phyloP scores from a whole-genome alignment of 1,140 invertebrate genomes.

The Brachionus rubens region DNA sequence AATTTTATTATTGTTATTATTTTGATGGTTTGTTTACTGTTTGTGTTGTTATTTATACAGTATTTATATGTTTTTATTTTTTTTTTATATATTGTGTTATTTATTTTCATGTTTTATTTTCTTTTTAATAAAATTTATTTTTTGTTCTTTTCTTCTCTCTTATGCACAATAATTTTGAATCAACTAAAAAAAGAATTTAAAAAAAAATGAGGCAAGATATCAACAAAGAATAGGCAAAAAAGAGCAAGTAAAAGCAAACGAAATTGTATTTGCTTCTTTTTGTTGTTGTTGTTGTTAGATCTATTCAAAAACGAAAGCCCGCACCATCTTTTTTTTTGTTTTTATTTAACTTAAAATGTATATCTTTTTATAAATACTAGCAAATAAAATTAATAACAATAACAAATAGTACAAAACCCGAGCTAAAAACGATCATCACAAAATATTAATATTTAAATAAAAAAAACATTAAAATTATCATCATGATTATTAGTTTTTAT shows the following conservation, averaged over 20 bases:
- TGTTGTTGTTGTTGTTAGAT: neutral
- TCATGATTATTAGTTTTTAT: slow-evolving; percentile 41
- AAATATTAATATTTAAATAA: slow-evolving; percentile 41
- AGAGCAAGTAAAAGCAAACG: slow-evolving; percentile 11
- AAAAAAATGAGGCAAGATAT: slow-evolving; percentile 28
- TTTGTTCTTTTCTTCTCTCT: slow-evolving; percentile 20
- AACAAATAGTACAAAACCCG: slow-evolving; percentile 20
- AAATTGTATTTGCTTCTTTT: neutral
- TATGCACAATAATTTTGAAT: slow-evolving; percentile 15
- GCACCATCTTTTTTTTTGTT: slow-evolving; percentile 29
- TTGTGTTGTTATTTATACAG: slow-evolving; percentile 46
- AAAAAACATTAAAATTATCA: slow-evolving; percentile 45
- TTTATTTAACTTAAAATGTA: slow-evolving; percentile 23
- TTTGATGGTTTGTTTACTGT: slow-evolving; percentile 45
- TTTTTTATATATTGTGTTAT: slow-evolving; percentile 37
- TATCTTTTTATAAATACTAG: slow-evolving; percentile 6
- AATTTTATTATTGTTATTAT: slow-evolving; percentile 29
- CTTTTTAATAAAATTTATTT: slow-evolving; percentile 4
- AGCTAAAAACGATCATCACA: slow-evolving; percentile 37
- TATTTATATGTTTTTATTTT: slow-evolving; percentile 35
- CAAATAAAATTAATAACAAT: slow-evolving; percentile 31
- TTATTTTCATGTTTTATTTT: slow-evolving; percentile 44
- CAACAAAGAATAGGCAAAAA: slow-evolving; percentile 8
- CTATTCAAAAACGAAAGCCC: slow-evolving; percentile 13
- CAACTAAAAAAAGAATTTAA: slow-evolving; percentile 3